Percentiles rank a stretch among this genome's conserved stretches.
Conservation (phyloP, 2,113 vertebrate genomes). For the Bos javanicus region DNA sequence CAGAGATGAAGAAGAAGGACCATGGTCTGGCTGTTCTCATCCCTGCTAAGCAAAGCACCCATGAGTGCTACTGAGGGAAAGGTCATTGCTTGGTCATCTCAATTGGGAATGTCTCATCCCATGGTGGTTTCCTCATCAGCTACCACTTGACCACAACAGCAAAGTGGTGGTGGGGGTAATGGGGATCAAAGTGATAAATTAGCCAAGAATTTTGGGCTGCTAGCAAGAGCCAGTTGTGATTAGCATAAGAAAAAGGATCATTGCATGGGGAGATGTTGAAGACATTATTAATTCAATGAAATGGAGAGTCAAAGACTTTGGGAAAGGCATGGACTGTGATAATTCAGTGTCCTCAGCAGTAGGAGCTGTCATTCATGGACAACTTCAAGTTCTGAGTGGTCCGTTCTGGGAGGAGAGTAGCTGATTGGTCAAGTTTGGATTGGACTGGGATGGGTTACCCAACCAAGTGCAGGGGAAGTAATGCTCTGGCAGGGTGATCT, state of each 20-base stretch:
- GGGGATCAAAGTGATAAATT: not conserved
- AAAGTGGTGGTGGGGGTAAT: not conserved
- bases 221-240: not conserved
- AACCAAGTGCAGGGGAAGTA: not conserved
- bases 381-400: not conserved
- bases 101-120: not conserved
- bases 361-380: not conserved
- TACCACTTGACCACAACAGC: not conserved
- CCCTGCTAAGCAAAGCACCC: not conserved
- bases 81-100: not conserved
- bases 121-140: not conserved
- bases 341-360: not conserved
- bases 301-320: not conserved
- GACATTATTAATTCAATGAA: not conserved
- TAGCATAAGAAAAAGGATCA: not conserved
- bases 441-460: not conserved
- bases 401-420: not conserved
- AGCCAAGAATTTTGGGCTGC: not conserved
- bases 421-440: no score
- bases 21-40: not conserved
- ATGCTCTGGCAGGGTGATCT: not conserved
- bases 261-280: not conserved
- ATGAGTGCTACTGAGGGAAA: not conserved
- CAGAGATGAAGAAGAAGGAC: conserved; percentile 21
- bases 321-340: not conserved